Base-by-base conservation (phyloP, 2,797 vertebrate genomes). In the Vespertilio murinus region DNA sequence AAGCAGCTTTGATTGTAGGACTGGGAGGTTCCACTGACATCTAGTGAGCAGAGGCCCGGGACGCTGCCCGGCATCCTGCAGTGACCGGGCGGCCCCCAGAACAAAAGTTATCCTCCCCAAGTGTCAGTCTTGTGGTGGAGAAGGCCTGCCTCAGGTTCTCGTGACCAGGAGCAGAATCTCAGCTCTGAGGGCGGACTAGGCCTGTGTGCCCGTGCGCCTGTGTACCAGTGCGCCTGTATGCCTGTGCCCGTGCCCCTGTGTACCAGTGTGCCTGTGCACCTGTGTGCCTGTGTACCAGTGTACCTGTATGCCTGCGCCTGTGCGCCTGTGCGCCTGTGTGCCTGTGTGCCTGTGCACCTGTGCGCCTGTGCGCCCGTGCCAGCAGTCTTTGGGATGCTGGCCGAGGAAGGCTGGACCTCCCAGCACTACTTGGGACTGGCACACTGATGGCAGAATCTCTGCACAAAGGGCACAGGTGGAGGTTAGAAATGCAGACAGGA, bases 31-130 rank as follows among this genome's bases (percentile, higher is more conserved):
- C 30, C 40, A 0, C 28, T n/a, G 25, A 22, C 40, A 18, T 9
- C 1, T 10, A 6, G n/a, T 9, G 49, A 12, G 13, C 6, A 16
- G 47, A 73, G 56, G 20, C 64, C 8, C 12, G 6, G 23, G 47
- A 2, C 2, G 1, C 61, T 28, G 23, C 56, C 8, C 1, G 1
- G 7, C 5, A 0, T 17, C 12, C 16, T 1, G 0, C 3, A 0
- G 3, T 14, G 11, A 5, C 5, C 23, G 35, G 23, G 1, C 0
- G 4, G 17, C 18, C 23, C 17, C 25, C 4, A 1, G 73, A 6
- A 30, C 35, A 18, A n/a, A 3, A 1, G 3, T 6, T 8, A 1
- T 3, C 33, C 12, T 6, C 78, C 6, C 61, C 13, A 0, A 30
- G 5, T 22, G n/a, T 40, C 49, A 13, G 1, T 4, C 83, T 73